phyloP scores from a whole-genome alignment of 2,113 vertebrate genomes.

The Penelope pileata region DNA sequence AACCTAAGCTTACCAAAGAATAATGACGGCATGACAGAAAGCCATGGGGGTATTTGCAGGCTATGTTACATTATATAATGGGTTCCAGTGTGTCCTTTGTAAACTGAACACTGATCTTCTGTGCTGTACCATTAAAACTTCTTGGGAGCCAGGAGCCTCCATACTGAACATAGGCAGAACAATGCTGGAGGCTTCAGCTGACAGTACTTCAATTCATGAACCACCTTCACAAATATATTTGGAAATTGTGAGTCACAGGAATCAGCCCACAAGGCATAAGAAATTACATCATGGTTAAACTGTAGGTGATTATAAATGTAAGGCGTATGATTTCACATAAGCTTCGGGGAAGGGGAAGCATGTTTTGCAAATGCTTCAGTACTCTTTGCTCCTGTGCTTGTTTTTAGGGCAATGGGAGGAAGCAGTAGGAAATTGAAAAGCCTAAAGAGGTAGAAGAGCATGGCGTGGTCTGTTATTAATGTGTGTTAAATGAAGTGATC shows the following conservation, averaged over 20 bases:
- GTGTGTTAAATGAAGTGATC: not conserved
- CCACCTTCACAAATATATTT: conserved; percentile 70
- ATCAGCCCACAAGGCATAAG: conserved; percentile 66
- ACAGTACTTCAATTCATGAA: conserved; percentile 67
- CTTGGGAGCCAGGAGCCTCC: conserved; percentile 14
- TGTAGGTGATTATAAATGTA: conserved; percentile 67
- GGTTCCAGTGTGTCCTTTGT: conserved; percentile 24
- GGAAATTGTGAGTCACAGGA: conserved; percentile 67
- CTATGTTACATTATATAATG: conserved; percentile 39
- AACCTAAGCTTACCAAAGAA: conserved; percentile 71
- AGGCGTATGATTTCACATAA: conserved; percentile 16
- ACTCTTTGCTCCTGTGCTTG: not conserved
- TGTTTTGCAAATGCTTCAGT: conserved; percentile 6
- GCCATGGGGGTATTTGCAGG: conserved; percentile 27
- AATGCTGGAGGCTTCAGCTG: conserved; percentile 60
- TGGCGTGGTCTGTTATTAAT: not conserved
- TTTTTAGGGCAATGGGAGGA: not conserved
- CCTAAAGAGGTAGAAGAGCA: not conserved
- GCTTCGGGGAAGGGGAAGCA: conserved; percentile 2
- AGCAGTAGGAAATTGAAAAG: not conserved
- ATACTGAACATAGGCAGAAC: conserved; percentile 48
- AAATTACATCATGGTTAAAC: conserved; percentile 64
- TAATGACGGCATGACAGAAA: conserved; percentile 80
- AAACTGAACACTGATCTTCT: not conserved
- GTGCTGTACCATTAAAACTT: conserved; percentile 11